phyloP scores from a whole-genome alignment of 2,113 vertebrate species.

The Cyanoliseus patagonus region DNA sequence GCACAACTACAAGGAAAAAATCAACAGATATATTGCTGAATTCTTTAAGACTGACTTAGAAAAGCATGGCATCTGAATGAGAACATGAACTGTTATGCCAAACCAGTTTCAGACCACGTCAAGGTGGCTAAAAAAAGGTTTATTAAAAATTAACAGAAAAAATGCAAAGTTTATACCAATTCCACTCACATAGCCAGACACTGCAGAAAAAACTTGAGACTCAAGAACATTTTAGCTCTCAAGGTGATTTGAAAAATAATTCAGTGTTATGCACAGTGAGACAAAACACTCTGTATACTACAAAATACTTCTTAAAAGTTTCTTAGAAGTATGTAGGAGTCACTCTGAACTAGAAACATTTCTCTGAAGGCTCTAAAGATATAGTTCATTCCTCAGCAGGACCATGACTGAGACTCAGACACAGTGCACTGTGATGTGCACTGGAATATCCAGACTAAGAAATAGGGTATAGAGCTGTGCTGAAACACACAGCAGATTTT shows the following conservation, averaged over 20 bases:
- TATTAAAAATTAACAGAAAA: neutral
- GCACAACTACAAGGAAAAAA: neutral
- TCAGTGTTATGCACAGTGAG: neutral
- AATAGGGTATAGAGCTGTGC: neutral
- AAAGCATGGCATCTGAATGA: neutral
- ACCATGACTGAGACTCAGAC: neutral
- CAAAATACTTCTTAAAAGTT: neutral
- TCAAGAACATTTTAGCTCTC: neutral
- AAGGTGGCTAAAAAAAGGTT: neutral
- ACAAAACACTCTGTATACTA: neutral
- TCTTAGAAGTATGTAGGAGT: neutral
- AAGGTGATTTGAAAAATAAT: conserved; percentile 23
- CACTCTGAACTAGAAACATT: neutral
- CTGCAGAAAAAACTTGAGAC: neutral
- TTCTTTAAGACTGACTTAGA: neutral
- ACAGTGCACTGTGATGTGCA: neutral
- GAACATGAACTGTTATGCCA: neutral
- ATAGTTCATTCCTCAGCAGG: neutral
- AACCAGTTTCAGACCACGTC: neutral
- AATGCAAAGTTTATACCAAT: neutral
- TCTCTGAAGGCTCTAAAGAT: neutral
- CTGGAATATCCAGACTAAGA: neutral
- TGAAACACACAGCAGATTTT: neutral
- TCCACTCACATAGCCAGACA: neutral
- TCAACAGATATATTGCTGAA: neutral